Conservation (phyloP, 2,888 invertebrate genomes). For the Brachynemurus nebulosus region DNA sequence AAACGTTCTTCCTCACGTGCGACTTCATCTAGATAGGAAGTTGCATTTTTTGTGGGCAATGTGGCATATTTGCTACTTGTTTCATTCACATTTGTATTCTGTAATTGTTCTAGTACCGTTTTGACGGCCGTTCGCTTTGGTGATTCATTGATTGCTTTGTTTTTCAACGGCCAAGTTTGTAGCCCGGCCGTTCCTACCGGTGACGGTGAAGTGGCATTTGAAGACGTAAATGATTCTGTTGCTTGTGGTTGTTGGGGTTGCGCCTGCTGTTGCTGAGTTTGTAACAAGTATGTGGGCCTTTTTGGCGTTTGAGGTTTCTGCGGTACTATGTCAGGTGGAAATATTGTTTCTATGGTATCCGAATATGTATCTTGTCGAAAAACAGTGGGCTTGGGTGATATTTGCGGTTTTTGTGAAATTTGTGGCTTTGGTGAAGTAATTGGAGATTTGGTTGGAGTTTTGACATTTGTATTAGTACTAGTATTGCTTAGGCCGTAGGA, state of each 20-base stretch:
- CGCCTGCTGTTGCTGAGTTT: background rate
- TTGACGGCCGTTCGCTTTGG: slow-evolving; percentile 4
- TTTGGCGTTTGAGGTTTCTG: slow-evolving; percentile 33
- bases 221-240: slow-evolving; percentile 7
- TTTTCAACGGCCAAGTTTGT: slow-evolving; percentile 47
- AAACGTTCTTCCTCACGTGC: slow-evolving; percentile 70
- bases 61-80: slow-evolving; percentile 19
- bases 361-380: slow-evolving; percentile 27
- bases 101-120: slow-evolving; percentile 4
- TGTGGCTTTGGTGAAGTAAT: slow-evolving; percentile 34
- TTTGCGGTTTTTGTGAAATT: slow-evolving; percentile 34
- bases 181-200: slow-evolving; percentile 26
- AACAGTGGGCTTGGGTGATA: slow-evolving; percentile 31
- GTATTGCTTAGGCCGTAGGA: slow-evolving; percentile 14
- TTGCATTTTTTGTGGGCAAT: slow-evolving; percentile 15
- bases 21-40: slow-evolving; percentile 43
- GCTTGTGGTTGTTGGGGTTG: too few species aligned
- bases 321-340: slow-evolving; percentile 46
- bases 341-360: slow-evolving; percentile 50
- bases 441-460: slow-evolving; percentile 14
- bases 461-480: slow-evolving; percentile 11
- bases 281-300: slow-evolving; percentile 33
- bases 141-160: slow-evolving; percentile 30
- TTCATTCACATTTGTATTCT: slow-evolving; percentile 14
- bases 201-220: background rate